Evolutionary conservation across 1,140 invertebrate species (phyloP).

Genomic region (Gonatopus flavifemur): DNA sequence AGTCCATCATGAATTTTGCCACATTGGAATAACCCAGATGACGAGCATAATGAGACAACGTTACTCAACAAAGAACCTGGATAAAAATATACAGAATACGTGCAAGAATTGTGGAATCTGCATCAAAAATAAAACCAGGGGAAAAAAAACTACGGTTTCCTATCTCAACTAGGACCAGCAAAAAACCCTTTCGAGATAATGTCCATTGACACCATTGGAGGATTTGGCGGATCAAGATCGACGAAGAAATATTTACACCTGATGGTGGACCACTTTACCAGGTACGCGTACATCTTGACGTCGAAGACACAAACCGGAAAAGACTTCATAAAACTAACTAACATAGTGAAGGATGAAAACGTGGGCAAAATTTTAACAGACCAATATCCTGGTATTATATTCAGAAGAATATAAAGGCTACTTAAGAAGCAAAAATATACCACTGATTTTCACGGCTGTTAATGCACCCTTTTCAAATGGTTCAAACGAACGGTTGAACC

Average conservation of each 20-base stretch:
- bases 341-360: background rate
- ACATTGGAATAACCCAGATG: conserved; percentile 23
- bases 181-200: conserved; percentile 42
- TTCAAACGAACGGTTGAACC: no score
- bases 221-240: conserved; percentile 11
- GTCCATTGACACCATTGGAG: conserved; percentile 38
- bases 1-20: conserved; percentile 11
- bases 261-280: conserved; percentile 22
- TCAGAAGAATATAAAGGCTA: background rate
- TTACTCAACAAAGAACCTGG: conserved; percentile 5
- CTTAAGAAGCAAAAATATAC: background rate
- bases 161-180: conserved; percentile 46
- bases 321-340: conserved; percentile 16
- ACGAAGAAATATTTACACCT: conserved; percentile 12
- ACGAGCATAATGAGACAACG: conserved; percentile 3
- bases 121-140: conserved; percentile 44
- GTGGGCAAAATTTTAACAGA: background rate
- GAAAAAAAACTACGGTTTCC: conserved; percentile 31
- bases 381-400: conserved; percentile 1
- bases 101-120: conserved; percentile 4
- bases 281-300: conserved; percentile 40
- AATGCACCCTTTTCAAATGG: no score
- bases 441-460: background rate
- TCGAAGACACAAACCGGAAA: conserved; percentile 39
- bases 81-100: background rate